Conservation (phyloP, 2,888 invertebrate genomes). For the Psococerastis gibbosa region DNA sequence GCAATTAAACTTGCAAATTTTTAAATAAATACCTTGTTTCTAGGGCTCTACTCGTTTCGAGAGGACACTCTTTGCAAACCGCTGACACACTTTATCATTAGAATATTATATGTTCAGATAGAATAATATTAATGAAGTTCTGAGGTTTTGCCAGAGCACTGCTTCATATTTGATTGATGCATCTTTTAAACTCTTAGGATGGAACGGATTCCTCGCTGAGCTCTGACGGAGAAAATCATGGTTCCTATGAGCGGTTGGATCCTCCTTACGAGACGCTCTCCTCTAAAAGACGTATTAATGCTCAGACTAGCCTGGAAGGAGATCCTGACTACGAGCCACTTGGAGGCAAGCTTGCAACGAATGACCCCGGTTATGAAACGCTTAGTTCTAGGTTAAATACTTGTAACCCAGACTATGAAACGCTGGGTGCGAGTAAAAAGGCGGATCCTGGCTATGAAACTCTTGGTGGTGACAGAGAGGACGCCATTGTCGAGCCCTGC, state of each 20-base stretch:
- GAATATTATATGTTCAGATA: too few species aligned
- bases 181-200: not conserved
- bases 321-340: not conserved
- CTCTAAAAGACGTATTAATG: too few species aligned
- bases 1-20: too few species aligned
- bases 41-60: too few species aligned
- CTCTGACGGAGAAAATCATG: slow-evolving; percentile 3
- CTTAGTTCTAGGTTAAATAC: slow-evolving; percentile 22
- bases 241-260: not conserved
- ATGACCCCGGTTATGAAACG: slow-evolving; percentile 46
- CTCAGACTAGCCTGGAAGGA: too few species aligned
- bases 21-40: too few species aligned
- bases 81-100: too few species aligned
- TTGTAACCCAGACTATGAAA: slow-evolving; percentile 11
- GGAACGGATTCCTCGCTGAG: slow-evolving; percentile 2
- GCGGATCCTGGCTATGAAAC: slow-evolving; percentile 45
- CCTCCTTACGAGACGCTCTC: too few species aligned
- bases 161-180: too few species aligned
- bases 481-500: slow-evolving; percentile 35
- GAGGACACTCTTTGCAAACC: too few species aligned
- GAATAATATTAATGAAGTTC: too few species aligned
- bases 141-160: too few species aligned
- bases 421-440: slow-evolving; percentile 16
- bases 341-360: slow-evolving; percentile 22
- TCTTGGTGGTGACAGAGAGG: slow-evolving; percentile 43